Evolutionary conservation across 2,113 vertebrate genomes (phyloP), one percentile per base, ranked within the genome.

Genomic region (Oceanodroma tethys): DNA sequence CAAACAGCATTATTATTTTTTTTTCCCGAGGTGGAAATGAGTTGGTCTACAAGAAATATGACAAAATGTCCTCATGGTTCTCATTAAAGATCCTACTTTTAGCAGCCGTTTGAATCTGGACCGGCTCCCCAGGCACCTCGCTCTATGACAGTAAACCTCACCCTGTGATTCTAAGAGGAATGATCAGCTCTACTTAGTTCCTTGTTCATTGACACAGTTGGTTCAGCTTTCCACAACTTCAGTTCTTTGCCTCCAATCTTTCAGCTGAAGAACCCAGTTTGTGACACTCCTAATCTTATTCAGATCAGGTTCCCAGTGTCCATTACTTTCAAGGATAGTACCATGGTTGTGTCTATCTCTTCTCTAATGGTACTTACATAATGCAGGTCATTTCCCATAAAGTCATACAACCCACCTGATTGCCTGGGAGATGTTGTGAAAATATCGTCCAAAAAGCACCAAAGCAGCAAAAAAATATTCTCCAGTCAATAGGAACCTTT

Each of bases 381-480:
- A 50, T 12, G 67, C 30, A 65, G 36, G 32, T 67, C 7, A 32
- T 65, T 50, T 42, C n/a, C 66, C 3, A 13, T 38, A 17, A 84
- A 75, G 60, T 62, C 73, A 50, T 11, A 53, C 13, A 79, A 79
- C 43, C 26, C 55, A 68, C 12, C 29, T 30, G 16, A 50, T 59
- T 26, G 13, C 40, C 48, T 63, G 66, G 45, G 27, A 71, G 29
- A 18, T 92, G 53, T 53, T 84, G 47, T 45, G 76, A 94, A 95
- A 91, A 79, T 75, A 89, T 23, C 8, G 3, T 70, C 83, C 47
- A 50, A 68, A 43, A 30, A 66, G 36, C 63, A 84, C 3, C 7
- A 6, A 91, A 95, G 48, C 62, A 88, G 40, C 52, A 93, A 93
- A 86, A 86, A 86, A 85, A 68, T 82, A 79, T 85, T 94, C 62